phyloP scores from a whole-genome alignment of 2,888 invertebrate species.

The Lasioglossum zephyrum region DNA sequence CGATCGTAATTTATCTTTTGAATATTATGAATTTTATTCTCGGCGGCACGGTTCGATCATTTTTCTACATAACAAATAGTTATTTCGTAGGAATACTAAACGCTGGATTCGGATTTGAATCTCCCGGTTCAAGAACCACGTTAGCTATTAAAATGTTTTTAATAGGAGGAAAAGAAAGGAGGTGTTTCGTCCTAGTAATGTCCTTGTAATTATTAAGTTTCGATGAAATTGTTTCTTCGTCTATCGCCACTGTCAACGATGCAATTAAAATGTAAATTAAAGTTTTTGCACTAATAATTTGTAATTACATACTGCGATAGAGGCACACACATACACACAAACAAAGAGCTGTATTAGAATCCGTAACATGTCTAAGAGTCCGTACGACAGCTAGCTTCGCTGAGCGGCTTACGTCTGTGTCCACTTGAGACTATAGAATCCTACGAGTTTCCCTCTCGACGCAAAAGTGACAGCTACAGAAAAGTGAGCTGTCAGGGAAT shows the following conservation, averaged over 20 bases:
- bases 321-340: not conserved
- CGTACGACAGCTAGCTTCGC: not conserved
- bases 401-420: constrained; percentile 9
- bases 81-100: no score
- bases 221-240: not conserved
- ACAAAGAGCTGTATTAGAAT: not conserved
- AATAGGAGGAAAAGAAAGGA: no score
- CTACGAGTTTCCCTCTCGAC: constrained; percentile 18
- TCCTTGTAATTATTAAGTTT: no score
- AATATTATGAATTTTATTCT: no score
- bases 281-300: not conserved
- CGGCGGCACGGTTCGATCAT: no score
- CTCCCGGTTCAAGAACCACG: no score
- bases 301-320: not conserved
- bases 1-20: no score
- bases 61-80: no score
- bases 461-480: constrained; percentile 16
- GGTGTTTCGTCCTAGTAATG: no score
- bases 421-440: constrained; percentile 16
- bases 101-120: no score
- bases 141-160: no score
- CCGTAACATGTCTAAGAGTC: constrained; percentile 14
- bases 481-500: constrained; percentile 19
- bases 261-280: not conserved
- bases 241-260: not conserved